Conservation (phyloP, 2,113 vertebrate genomes). For the Cavia porcellus region DNA sequence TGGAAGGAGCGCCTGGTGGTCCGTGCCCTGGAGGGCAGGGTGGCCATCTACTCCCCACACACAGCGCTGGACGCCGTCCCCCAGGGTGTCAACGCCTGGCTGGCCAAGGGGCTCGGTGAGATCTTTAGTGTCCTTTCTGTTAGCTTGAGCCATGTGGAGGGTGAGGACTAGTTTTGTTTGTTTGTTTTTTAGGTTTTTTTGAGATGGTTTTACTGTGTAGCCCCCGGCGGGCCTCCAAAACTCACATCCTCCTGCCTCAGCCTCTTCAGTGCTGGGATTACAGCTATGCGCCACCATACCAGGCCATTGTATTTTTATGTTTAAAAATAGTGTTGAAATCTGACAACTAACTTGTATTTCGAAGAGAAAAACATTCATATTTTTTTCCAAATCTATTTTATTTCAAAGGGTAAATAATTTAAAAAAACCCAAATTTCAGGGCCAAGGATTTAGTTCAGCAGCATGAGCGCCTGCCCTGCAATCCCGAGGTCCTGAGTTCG, state of each 20-base stretch:
- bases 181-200: background rate
- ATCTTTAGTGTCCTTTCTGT: conserved; percentile 2
- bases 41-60: conserved; percentile 96
- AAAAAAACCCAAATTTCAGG: too few relatives aligned
- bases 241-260: background rate
- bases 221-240: background rate
- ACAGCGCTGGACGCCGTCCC: conserved; percentile 93
- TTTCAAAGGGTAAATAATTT: too few relatives aligned
- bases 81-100: conserved; percentile 95
- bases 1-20: conserved; percentile 96
- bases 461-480: too few relatives aligned
- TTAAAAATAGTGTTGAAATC: conserved; percentile 4
- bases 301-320: background rate
- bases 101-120: conserved; percentile 92
- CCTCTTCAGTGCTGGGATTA: background rate
- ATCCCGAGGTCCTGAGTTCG: too few relatives aligned
- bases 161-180: too few relatives aligned
- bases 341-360: conserved; percentile 34
- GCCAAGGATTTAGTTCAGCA: too few relatives aligned
- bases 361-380: background rate
- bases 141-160: background rate
- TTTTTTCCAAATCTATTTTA: too few relatives aligned
- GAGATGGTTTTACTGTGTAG: background rate
- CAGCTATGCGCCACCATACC: background rate
- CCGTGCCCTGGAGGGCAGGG: conserved; percentile 92